phyloP scores from a whole-genome alignment of 2,113 vertebrate species.

The Mungos mungo region DNA sequence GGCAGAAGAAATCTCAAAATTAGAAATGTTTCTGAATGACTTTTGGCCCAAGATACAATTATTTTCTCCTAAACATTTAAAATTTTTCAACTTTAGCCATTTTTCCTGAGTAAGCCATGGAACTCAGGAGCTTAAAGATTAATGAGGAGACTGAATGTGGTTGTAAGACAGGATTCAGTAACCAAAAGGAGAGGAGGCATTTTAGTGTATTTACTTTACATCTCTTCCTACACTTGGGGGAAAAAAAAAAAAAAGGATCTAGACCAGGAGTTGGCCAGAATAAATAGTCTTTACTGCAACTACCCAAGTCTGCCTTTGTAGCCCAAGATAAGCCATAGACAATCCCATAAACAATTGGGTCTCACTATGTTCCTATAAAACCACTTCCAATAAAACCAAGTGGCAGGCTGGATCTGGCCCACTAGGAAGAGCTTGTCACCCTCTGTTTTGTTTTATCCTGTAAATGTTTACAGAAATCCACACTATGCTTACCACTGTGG shows the following conservation, averaged over 20 bases:
- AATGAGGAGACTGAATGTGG: neutral
- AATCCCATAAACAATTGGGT: neutral
- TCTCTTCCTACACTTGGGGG: neutral
- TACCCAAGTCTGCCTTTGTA: neutral
- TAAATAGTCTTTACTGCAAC: neutral
- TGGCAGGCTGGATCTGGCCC: neutral
- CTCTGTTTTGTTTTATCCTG: neutral
- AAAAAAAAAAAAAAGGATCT: neutral
- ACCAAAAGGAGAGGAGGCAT: neutral
- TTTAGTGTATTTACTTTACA: neutral
- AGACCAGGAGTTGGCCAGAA: neutral
- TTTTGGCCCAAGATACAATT: constrained; percentile 28
- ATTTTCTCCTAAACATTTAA: constrained; percentile 26
- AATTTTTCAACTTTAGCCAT: neutral
- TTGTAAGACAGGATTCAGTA: neutral
- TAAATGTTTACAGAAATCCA: neutral
- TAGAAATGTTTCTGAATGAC: constrained; percentile 24
- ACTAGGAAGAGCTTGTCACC: neutral
- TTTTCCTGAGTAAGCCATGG: neutral
- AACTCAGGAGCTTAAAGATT: neutral
- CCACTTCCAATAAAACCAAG: neutral
- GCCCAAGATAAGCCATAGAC: neutral
- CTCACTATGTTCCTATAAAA: neutral
- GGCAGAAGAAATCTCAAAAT: constrained; percentile 9
- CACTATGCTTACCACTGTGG: neutral